Conservation (phyloP, 2,797 vertebrate species). For the Scolopax rusticola region DNA sequence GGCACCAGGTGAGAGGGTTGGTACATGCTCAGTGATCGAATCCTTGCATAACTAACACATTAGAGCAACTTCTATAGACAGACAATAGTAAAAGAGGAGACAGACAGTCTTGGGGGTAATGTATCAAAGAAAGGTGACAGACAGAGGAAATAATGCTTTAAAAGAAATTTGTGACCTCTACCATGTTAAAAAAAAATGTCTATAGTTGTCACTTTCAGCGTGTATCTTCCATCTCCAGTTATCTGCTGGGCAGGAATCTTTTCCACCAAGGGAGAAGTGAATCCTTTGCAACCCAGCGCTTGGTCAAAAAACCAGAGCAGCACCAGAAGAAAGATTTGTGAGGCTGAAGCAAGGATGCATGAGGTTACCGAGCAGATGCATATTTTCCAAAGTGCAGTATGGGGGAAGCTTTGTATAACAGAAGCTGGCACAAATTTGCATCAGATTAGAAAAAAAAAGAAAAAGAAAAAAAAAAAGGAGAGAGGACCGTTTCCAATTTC, state of each 20-base stretch:
- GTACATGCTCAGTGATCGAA: not conserved
- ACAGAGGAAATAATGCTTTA: constrained; percentile 1
- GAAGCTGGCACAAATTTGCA: not conserved
- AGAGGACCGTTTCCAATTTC: not conserved
- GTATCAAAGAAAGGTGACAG: constrained; percentile 19
- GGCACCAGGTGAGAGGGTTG: not conserved
- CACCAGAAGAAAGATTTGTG: not conserved
- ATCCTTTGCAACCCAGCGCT: not conserved
- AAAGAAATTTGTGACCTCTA: constrained; percentile 22
- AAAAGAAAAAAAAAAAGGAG: not conserved
- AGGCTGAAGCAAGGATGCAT: not conserved
- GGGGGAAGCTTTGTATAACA: not conserved
- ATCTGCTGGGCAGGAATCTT: not conserved
- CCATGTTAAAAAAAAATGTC: not conserved
- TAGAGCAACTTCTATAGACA: not conserved
- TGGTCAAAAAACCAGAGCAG: not conserved
- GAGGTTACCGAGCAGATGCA: not conserved
- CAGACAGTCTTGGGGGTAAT: not conserved
- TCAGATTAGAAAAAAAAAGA: not conserved
- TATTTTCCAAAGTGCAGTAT: too few relatives aligned
- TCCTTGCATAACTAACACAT: not conserved
- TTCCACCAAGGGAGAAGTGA: not conserved
- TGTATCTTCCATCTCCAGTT: not conserved
- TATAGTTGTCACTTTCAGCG: not conserved
- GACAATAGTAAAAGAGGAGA: not conserved